A percentile compares a stretch with the other conserved stretches of the same genome.
phyloP scores from a whole-genome alignment of 2,113 vertebrate genomes.

The Notothenia rossii region DNA sequence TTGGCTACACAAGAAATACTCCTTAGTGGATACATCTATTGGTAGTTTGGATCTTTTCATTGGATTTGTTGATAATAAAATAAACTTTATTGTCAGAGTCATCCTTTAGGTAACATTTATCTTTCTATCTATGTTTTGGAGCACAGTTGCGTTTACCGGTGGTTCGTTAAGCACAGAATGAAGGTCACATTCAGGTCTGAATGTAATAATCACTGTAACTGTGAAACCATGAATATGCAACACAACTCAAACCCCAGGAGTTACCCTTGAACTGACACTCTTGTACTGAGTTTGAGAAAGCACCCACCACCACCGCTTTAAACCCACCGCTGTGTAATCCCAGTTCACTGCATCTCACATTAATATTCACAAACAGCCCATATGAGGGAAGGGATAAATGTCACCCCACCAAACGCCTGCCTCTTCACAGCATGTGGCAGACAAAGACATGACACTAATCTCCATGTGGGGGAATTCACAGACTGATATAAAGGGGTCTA shows the following conservation, averaged over 20 bases:
- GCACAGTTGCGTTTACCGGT: not conserved
- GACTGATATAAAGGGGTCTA: too few species aligned
- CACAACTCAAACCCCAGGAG: slow-evolving; percentile 30
- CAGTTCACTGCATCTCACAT: slow-evolving; percentile 23
- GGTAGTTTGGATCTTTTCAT: not conserved
- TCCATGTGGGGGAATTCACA: not conserved
- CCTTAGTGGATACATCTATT: not conserved
- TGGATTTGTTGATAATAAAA: too few species aligned
- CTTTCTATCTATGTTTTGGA: not conserved
- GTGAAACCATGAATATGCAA: slow-evolving; percentile 50
- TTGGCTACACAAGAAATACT: not conserved
- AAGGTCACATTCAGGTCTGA: slow-evolving; percentile 12
- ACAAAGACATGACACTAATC: slow-evolving; percentile 27
- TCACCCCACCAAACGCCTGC: slow-evolving; percentile 38
- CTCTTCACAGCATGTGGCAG: slow-evolving; percentile 13
- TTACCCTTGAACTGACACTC: slow-evolving; percentile 39
- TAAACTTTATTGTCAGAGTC: too few species aligned
- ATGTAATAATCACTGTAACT: slow-evolving; percentile 15
- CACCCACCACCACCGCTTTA: slow-evolving; percentile 11
- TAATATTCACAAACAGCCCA: slow-evolving; percentile 47
- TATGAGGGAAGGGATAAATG: slow-evolving; percentile 47
- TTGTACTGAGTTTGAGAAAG: not conserved
- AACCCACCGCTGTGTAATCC: slow-evolving; percentile 53
- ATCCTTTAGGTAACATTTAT: too few species aligned
- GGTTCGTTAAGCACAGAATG: not conserved